phyloP scores from a whole-genome alignment of 1,140 invertebrate genomes.

The Notospermus geniculatus region DNA sequence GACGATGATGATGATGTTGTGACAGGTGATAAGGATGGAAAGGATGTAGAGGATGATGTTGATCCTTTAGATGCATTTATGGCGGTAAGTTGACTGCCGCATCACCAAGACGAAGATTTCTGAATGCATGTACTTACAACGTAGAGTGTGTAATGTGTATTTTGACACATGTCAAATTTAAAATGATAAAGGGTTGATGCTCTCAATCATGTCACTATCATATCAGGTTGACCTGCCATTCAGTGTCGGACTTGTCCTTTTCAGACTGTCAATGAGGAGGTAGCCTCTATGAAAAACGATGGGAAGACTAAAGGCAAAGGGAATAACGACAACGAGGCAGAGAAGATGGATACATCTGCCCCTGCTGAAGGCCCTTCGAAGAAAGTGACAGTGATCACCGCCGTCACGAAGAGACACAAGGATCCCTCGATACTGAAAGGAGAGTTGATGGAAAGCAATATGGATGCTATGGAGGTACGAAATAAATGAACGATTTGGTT shows the following conservation, averaged over 20 bases:
- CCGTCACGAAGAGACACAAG: conserved; percentile 82
- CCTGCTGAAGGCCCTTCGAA: conserved; percentile 8
- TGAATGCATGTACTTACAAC: too few relatives aligned
- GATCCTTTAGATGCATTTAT: conserved; percentile 97
- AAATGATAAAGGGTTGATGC: too few relatives aligned
- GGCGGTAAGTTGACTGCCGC: too few relatives aligned
- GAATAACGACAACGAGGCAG: conserved; percentile 25
- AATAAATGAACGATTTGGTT: conserved; percentile 10
- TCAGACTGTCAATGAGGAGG: conserved; percentile 77
- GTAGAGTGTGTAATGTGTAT: too few relatives aligned
- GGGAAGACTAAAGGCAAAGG: conserved; percentile 57
- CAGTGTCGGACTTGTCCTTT: too few relatives aligned
- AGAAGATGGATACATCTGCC: conserved; percentile 18
- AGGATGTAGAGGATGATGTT: conserved; percentile 67
- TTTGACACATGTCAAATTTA: too few relatives aligned
- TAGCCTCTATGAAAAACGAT: conserved; percentile 83
- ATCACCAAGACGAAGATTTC: too few relatives aligned
- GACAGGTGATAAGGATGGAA: conserved; percentile 25
- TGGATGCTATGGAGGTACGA: conserved; percentile 83
- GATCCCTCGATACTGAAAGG: conserved; percentile 70
- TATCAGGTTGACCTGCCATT: too few relatives aligned
- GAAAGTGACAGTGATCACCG: conserved; percentile 68
- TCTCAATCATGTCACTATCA: too few relatives aligned
- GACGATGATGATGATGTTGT: conserved; percentile 50
- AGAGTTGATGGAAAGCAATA: conserved; percentile 95